Base-by-base conservation (phyloP, 2,113 vertebrate species). In the Equus quagga region DNA sequence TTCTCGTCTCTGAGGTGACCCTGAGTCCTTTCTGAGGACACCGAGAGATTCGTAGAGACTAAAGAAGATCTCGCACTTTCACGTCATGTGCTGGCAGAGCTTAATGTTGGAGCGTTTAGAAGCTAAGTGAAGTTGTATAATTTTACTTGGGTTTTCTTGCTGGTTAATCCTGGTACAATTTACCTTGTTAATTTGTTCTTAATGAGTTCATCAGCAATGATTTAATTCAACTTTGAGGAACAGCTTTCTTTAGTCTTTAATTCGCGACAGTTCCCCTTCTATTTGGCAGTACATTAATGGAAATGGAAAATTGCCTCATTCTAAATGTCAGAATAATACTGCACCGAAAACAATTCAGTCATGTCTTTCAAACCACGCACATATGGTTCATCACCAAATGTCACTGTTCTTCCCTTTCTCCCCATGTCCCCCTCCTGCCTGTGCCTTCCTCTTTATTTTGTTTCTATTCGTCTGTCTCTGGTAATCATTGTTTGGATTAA, bases 281-380 rank as follows among this genome's bases (percentile, higher is more conserved):
- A 99, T 98, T 99, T 99, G 99, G 99, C 99, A 99, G 99, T 98
- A 99, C 99, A 99, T 99, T 99, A 99, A 99, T 99, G 99, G 98
- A 99, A 99, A 99, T 99, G 99, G 99, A 99, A 99, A 99, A 99
- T 98, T 99, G 99, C 99, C 99, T 99, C 98, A 98, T 99, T 99
- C 98, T 99, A 99, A 99, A 99, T 99, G 99, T 99, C 99, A 99
- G 99, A 99, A 99, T 99, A 99, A 99, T 99, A 99, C 98, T 98
- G 98, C 98, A 99, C 99, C 99, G 98, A 99, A 99, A 99, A 99
- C 99, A 99, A 99, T 99, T 99, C 99, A 99, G 99, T 99, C 98
- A 99, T 99, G 99, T 99, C 99, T 99, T 99, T 99, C 99, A 99
- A 99, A 99, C 99, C 99, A 99, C 99, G 99, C 99, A 99, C 99